phyloP scores from a whole-genome alignment of 2,797 vertebrate species.

The Margarornis squamiger region DNA sequence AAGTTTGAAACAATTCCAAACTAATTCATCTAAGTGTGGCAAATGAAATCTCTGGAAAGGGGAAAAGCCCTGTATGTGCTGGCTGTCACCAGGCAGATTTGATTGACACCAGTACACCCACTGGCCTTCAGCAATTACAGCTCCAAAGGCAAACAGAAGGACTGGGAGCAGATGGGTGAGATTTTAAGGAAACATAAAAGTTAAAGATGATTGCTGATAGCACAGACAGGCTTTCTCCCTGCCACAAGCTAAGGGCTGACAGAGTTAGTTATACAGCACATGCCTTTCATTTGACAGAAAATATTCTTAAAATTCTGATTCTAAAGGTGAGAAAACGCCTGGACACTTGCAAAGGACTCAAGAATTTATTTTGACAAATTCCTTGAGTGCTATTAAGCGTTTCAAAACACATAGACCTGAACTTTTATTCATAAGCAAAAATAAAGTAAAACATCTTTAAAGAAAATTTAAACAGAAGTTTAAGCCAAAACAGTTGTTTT shows the following conservation, averaged over 20 bases:
- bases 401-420: not conserved
- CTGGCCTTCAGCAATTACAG: not conserved
- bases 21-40: not conserved
- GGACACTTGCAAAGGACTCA: not conserved
- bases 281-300: not conserved
- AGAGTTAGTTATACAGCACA: not conserved
- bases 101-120: slow-evolving; percentile 13
- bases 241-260: not conserved
- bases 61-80: not conserved
- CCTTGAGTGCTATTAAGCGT: not conserved
- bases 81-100: not conserved
- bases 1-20: not conserved
- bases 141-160: not conserved
- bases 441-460: not conserved
- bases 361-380: not conserved
- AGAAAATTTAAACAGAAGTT: not conserved
- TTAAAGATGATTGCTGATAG: not conserved
- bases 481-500: not conserved
- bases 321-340: not conserved
- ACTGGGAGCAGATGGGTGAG: not conserved
- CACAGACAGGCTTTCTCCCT: not conserved
- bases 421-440: not conserved
- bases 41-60: not conserved
- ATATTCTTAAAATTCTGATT: not conserved
- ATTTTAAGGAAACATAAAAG: not conserved